Conservation (phyloP, 2,113 vertebrate genomes). For the Recurvirostra avosetta region DNA sequence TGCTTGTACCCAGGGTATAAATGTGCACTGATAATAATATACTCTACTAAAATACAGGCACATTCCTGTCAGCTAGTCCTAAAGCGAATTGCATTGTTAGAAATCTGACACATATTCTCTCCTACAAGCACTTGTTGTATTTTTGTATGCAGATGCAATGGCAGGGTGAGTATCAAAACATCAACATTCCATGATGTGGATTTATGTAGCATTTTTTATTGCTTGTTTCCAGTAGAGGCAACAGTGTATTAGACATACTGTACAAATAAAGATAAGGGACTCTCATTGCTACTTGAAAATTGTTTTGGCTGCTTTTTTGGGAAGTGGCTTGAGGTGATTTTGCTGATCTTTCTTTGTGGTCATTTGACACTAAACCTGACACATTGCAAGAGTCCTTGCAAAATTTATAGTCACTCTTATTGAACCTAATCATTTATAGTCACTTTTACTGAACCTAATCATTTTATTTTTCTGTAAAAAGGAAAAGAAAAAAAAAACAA, state of each 20-base stretch:
- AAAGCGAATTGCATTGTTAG: not conserved
- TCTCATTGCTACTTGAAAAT: not conserved
- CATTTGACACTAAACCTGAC: not conserved
- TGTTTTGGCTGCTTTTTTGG: not conserved
- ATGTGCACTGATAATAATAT: not conserved
- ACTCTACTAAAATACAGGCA: not conserved
- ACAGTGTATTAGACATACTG: not conserved
- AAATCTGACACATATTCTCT: not conserved
- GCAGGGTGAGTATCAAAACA: constrained; percentile 45
- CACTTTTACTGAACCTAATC: accelerated
- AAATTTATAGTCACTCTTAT: not conserved
- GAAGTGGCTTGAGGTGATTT: not conserved
- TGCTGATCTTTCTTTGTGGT: not conserved
- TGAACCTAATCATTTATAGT: not conserved
- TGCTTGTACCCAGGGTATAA: not conserved
- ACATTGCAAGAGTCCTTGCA: not conserved
- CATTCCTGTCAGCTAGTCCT: constrained; percentile 15
- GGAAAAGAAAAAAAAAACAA: no score
- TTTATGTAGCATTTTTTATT: constrained; percentile 26
- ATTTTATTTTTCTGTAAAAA: not conserved
- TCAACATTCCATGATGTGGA: not conserved
- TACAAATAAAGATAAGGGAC: not conserved
- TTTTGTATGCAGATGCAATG: constrained; percentile 43
- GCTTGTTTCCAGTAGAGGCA: constrained; percentile 17
- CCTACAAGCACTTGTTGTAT: constrained; percentile 36